phyloP scores from a whole-genome alignment of 1,140 invertebrate genomes.

The Drosophila serrata region DNA sequence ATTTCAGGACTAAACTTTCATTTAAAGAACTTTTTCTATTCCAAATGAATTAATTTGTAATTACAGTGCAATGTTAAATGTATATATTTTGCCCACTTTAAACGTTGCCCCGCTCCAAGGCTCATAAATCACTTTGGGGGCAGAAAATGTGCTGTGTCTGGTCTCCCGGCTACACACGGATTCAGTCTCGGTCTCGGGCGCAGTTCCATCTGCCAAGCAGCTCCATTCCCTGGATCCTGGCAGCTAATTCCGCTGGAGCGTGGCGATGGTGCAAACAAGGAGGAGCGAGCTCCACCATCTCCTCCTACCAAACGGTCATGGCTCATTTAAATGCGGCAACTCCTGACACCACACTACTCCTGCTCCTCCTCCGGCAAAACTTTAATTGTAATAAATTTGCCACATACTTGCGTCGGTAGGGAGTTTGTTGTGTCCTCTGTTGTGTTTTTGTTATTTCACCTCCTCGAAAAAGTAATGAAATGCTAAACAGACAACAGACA shows the following conservation, averaged over 20 bases:
- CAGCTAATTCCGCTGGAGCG: conserved; percentile 49
- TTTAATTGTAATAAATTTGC: conserved; percentile 80
- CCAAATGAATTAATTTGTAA: background rate
- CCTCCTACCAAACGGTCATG: conserved; percentile 33
- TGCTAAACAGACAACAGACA: conserved; percentile 57
- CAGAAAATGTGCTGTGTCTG: conserved; percentile 69
- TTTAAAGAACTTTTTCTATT: background rate
- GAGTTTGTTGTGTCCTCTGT: background rate
- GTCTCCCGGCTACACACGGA: conserved; percentile 20
- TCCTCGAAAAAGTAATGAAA: conserved; percentile 52
- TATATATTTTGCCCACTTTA: conserved; percentile 68
- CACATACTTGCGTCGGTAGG: conserved; percentile 49
- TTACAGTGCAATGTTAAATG: conserved; percentile 11
- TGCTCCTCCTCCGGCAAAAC: conserved; percentile 19
- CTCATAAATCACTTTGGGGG: conserved; percentile 76
- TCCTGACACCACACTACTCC: conserved; percentile 40
- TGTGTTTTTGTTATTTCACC: conserved; percentile 16
- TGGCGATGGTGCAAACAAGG: conserved; percentile 25
- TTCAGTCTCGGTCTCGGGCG: conserved; percentile 15
- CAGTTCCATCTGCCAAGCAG: conserved; percentile 34
- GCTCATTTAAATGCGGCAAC: conserved; percentile 69
- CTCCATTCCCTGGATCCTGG: conserved; percentile 30
- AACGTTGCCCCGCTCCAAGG: conserved; percentile 61
- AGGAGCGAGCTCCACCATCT: background rate
- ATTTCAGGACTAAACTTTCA: no score